These are phyloP conservation scores for Amphipoea lucens DNA, from an alignment of 2,888 invertebrate genomes.

Conservation along the genomic window DNA sequence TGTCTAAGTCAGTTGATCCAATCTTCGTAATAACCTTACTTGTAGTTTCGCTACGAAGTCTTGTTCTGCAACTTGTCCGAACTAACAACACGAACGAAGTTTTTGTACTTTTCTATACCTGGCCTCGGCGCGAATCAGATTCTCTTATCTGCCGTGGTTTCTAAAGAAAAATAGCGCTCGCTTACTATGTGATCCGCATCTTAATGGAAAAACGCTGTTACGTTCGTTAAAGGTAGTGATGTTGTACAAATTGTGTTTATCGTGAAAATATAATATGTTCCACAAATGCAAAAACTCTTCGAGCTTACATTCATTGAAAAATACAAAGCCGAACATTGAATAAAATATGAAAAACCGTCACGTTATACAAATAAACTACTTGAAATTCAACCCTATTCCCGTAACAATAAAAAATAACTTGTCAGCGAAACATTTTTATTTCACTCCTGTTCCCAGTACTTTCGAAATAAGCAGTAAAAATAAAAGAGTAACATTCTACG, in stretches of 20 bases:
- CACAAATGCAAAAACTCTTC: background rate
- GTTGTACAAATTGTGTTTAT: conserved; percentile 2
- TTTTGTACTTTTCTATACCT: conserved; percentile 31
- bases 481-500: conserved; percentile 9
- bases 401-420: conserved; percentile 25
- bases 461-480: conserved; percentile 39
- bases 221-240: background rate
- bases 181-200: conserved; percentile 27
- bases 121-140: conserved; percentile 9
- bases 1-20: conserved; percentile 8
- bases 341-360: conserved; percentile 2
- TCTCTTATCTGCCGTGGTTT: conserved; percentile 33
- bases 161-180: conserved; percentile 15
- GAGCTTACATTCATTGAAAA: background rate
- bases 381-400: conserved; percentile 1
- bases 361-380: background rate
- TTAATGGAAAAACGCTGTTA: conserved; percentile 25
- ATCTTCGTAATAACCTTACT: conserved; percentile 20
- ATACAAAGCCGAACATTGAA: conserved; percentile 10
- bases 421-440: conserved; percentile 37
- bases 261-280: background rate
- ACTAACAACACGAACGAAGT: conserved; percentile 14
- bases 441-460: conserved; percentile 20
- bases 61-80: conserved; percentile 14
- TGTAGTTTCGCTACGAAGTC: conserved; percentile 10